These are phyloP conservation scores for Etheostoma spectabile DNA, from an alignment of 2,113 vertebrate genomes.

Conservation along the genomic window DNA sequence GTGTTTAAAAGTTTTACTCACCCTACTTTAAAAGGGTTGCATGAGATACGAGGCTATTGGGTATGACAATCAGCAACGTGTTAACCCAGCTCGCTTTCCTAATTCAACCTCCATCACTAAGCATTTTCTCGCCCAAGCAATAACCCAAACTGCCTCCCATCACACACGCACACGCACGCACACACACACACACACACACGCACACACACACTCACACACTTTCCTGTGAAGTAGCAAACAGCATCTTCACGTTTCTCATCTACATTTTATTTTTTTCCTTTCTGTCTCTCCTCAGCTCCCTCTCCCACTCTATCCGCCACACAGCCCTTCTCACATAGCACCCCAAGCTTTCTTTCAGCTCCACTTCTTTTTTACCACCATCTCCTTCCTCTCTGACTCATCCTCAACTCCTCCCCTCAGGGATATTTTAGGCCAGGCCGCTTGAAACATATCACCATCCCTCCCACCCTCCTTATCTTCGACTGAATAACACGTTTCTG, in stretches of 20 bases:
- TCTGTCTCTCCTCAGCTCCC: background rate
- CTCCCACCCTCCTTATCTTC: constrained; percentile 10
- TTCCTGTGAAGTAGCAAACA: constrained; percentile 14
- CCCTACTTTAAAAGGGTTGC: background rate
- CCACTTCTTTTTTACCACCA: constrained; percentile 12
- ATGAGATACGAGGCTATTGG: background rate
- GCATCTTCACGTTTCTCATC: background rate
- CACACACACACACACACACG: background rate
- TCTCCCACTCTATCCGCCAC: constrained; percentile 1
- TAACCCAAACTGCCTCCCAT: constrained; percentile 8
- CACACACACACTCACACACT: background rate
- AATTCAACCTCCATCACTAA: constrained; percentile 31
- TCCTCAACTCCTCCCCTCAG: constrained; percentile 37
- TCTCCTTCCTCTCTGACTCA: constrained; percentile 55
- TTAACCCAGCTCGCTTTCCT: constrained; percentile 24
- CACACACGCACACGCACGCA: background rate
- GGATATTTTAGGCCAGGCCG: constrained; percentile 42
- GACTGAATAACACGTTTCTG: constrained; percentile 31
- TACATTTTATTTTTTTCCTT: background rate
- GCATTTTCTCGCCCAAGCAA: constrained; percentile 15
- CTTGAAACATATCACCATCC: constrained; percentile 41
- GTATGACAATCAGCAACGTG: constrained; percentile 29
- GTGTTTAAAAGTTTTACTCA: background rate
- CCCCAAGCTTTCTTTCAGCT: constrained; percentile 11
- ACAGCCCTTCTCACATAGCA: background rate